A percentile compares a stretch with the other conserved stretches of the same genome.
These are phyloP conservation scores for Steatocranus sp. DNA, from an alignment of 2,797 vertebrate genomes.

Conservation along the genomic window DNA sequence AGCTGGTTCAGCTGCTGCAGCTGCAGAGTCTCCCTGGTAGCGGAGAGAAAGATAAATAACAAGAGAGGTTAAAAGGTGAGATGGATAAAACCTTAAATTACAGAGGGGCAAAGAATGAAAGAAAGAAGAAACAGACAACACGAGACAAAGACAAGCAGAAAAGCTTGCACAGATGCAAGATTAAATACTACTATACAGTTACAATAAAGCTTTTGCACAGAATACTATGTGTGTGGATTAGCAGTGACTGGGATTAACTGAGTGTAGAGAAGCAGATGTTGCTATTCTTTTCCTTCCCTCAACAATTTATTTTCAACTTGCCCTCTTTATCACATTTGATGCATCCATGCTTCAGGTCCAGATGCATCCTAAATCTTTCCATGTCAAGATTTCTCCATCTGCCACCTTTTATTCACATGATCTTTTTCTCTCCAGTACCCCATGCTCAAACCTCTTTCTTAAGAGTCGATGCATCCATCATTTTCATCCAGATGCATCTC, in stretches of 20 bases:
- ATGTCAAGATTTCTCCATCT: constrained; percentile 7
- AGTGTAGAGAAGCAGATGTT: constrained; percentile 16
- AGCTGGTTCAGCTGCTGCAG: constrained; percentile 23
- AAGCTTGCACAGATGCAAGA: not conserved
- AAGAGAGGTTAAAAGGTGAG: constrained; percentile 2
- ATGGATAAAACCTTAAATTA: not conserved
- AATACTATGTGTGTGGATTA: constrained; percentile 22
- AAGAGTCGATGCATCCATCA: constrained; percentile 64
- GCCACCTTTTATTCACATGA: not conserved
- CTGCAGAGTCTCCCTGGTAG: constrained; percentile 57
- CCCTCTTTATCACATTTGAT: constrained; percentile 29
- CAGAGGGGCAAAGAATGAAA: constrained; percentile 6
- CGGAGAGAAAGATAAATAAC: constrained; percentile 1
- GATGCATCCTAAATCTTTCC: constrained; percentile 61
- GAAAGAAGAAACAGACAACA: constrained; percentile 34
- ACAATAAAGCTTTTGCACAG: constrained; percentile 9
- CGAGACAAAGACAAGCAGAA: constrained; percentile 27
- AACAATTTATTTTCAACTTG: constrained; percentile 1
- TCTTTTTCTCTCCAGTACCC: constrained; percentile 1
- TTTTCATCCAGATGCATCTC: constrained; percentile 65
- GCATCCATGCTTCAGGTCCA: constrained; percentile 50
- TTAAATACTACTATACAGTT: not conserved
- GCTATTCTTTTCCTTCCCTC: constrained; percentile 11
- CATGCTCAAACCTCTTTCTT: constrained; percentile 40
- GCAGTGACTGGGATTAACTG: constrained; percentile 11